Evolutionary conservation across 2,797 vertebrate species (phyloP), one percentile per base, ranked within the genome.

Genomic region (Manis javanica): DNA sequence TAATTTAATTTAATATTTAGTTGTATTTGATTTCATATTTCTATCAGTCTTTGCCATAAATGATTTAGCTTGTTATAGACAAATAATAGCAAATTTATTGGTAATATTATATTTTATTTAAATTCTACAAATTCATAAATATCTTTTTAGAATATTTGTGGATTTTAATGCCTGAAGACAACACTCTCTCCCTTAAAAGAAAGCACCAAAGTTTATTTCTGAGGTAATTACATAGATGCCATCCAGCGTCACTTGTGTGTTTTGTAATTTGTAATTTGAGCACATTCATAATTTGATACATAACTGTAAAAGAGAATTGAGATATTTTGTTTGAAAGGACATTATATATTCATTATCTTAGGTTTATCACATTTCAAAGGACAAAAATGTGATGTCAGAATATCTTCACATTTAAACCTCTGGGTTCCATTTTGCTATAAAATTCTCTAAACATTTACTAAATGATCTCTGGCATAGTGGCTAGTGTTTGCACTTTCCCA

Each of bases 101-200:
- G 31, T 84, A 51, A 31, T 87, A 51, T 71, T 93, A 24, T 82
- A 57, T 64, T 94, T 94, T 7, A 88, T 82, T 63, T 46, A 82
- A 72, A 82, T 49, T 66, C 1, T 14, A 29, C 34, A n/a, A 87
- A 81, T 79, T 46, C 19, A 64, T 24, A 55, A 55, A 74, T 1
- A 53, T 71, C 16, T 46, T 42, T 81, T 74, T 31, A 74, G 57
- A 66, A 88, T 88, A 34, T 46, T 31, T 83, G 10, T 57, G 59
- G 13, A 64, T 74, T 74, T 49, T 66, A 82, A 66, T 1, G 82
- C 24, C 4, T 34, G 29, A 74, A 64, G 37, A 37, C 31, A 66
- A 55, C 6, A 59, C 37, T 68, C 9, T 72, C 64, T 55, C 16
- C 64, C 79, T 61, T 21, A 64, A 82, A 12, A 53, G 15, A 42